A percentile compares a stretch with the other conserved stretches of the same genome.
Evolutionary conservation across 1,140 invertebrate genomes (phyloP).

Genomic region (Solen grandis): DNA sequence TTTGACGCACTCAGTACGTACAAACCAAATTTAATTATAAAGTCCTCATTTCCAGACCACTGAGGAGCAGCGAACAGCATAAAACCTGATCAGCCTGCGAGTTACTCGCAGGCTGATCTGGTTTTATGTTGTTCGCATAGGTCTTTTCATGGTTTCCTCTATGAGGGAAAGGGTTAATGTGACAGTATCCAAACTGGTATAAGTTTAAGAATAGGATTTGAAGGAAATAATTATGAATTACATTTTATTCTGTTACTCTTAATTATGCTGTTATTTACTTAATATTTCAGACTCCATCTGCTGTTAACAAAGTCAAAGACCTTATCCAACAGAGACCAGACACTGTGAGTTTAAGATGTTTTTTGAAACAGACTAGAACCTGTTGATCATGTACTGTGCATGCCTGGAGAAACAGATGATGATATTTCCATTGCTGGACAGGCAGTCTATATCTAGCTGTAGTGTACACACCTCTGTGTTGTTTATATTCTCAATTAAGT

Average conservation of each 20-base stretch:
- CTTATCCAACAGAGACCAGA: constrained; percentile 87
- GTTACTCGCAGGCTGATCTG: no score
- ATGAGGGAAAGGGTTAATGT: background rate
- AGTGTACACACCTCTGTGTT: no score
- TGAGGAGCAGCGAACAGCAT: no score
- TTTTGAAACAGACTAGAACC: background rate
- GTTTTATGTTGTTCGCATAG: no score
- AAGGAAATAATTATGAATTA: background rate
- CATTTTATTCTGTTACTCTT: constrained; percentile 2
- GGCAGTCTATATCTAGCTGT: no score
- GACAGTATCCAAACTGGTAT: background rate
- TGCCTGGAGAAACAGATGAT: background rate
- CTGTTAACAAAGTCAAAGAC: constrained; percentile 91
- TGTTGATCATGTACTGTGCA: background rate
- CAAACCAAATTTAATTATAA: background rate
- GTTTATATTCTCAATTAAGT: no score
- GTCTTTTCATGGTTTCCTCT: no score
- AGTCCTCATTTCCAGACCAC: no score
- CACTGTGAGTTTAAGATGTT: constrained; percentile 84
- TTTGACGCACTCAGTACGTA: no score
- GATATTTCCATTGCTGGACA: no score
- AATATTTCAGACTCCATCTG: constrained; percentile 87
- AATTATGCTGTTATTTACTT: constrained; percentile 44
- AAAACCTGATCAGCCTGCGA: no score
- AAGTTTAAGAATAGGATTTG: background rate